Base-by-base conservation (phyloP, 2,797 vertebrate genomes). In the Argya squamiceps region DNA sequence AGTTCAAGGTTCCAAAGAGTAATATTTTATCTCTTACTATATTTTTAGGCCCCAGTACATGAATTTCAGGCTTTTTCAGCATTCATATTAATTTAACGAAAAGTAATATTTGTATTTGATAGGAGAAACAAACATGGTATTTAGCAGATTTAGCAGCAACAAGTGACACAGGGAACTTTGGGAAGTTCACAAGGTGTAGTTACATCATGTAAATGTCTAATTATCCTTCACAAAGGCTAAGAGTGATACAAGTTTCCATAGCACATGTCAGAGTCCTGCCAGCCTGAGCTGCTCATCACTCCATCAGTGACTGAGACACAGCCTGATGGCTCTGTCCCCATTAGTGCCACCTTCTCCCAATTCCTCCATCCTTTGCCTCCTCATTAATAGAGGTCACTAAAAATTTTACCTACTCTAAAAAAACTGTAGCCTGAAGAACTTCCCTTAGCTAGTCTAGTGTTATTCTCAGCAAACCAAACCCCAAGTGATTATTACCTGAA, bases 181-280 rank as follows among this genome's bases (percentile, higher is more conserved):
- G 53, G 68, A 75, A 84, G 68, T 88, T 85, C 68, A 4, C 64
- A 63, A 62, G 88, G 85, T 88, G 79, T 2, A 93, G 77, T 92
- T 97, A 20, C 73, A 71, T 97, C 97, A 98, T 98, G 97, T 98
- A 97, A 97, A 96, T 94, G 71, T 94, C 97, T 98, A 98, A 98
- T 98, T 98, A 97, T 97, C 97, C 98, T 98, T 98, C 97, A 97
- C 95, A 98, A 98, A 98, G 97, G 96, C 97, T 97, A 97, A 95
- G 97, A 98, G 96, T 97, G 92, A 97, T 97, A 73, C 71, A 97
- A 98, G 97, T 96, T 98, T 97, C 94, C 91, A 95, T 93, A 93
- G 95, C 96, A 97, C 84, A 93, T 97, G 96, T 97, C 98, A 97
- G 94, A 92, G 96, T 95, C 95, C 92, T 96, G 95, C 94, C 96